Conservation (phyloP, 2,888 invertebrate genomes). For the Teinopalpus imperialis region DNA sequence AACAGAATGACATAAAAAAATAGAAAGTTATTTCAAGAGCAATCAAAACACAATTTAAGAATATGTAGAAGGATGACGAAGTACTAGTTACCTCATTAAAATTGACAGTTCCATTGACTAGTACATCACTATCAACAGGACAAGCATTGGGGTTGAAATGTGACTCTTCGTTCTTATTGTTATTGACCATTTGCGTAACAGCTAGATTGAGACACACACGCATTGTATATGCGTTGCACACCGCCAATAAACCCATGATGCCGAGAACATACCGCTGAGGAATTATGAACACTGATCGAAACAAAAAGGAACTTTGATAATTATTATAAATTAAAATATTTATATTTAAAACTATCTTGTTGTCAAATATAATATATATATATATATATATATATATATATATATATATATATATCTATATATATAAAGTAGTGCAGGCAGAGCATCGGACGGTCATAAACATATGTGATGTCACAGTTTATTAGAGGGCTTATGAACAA, state of each 20-base stretch:
- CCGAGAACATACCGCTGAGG: slow-evolving; percentile 87
- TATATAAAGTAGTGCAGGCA: no score
- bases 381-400: no score
- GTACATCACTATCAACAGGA: slow-evolving; percentile 58
- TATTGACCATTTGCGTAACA: slow-evolving; percentile 85
- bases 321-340: neutral
- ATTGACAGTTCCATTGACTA: slow-evolving; percentile 59
- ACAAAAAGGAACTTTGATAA: slow-evolving; percentile 42
- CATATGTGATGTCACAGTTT: no score
- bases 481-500: no score
- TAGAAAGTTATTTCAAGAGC: no score
- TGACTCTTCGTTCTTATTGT: slow-evolving; percentile 54
- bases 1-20: no score
- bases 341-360: neutral
- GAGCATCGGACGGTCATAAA: no score
- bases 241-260: slow-evolving; percentile 88
- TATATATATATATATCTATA: no score
- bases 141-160: slow-evolving; percentile 66
- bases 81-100: slow-evolving; percentile 63
- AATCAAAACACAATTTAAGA: no score
- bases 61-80: no score
- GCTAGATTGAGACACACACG: slow-evolving; percentile 87
- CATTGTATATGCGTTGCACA: slow-evolving; percentile 90
- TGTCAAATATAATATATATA: no score
- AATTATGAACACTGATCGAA: slow-evolving; percentile 80